A percentile compares a stretch with the other conserved stretches of the same genome.
Evolutionary conservation across 2,797 vertebrate species (phyloP).

Genomic region (Pseudochirops corinnae): DNA sequence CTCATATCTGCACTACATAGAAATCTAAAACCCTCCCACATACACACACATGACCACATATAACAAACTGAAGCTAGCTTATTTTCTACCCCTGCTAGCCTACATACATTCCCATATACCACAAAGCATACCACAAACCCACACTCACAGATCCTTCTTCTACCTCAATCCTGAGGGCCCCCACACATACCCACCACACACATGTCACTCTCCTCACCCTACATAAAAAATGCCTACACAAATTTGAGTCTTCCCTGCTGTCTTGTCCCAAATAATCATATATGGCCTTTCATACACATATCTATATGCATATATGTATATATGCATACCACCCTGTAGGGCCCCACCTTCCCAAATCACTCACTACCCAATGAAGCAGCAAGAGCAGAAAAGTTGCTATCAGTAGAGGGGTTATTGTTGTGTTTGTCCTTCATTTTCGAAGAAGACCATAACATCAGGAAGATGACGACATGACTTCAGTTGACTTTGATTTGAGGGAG

Average conservation of each 20-base stretch:
- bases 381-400: neutral
- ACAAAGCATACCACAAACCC: neutral
- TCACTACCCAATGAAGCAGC: neutral
- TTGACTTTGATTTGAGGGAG: too few species aligned
- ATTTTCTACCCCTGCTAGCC: neutral
- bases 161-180: neutral
- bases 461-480: too few species aligned
- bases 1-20: neutral
- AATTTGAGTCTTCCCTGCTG: neutral
- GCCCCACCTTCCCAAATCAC: neutral
- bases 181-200: neutral
- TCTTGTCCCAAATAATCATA: neutral
- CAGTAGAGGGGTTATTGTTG: neutral
- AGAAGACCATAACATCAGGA: too few species aligned
- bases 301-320: neutral
- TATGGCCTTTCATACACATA: neutral
- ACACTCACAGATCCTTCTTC: neutral
- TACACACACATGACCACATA: neutral
- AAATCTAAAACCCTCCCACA: neutral
- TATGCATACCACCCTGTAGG: too few species aligned
- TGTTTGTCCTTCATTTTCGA: too few species aligned
- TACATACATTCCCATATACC: neutral
- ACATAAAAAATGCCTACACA: neutral
- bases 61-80: neutral
- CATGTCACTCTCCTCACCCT: neutral